Evolutionary conservation across 1,140 invertebrate species (phyloP).

Genomic region (Caenorhabditis latens): DNA sequence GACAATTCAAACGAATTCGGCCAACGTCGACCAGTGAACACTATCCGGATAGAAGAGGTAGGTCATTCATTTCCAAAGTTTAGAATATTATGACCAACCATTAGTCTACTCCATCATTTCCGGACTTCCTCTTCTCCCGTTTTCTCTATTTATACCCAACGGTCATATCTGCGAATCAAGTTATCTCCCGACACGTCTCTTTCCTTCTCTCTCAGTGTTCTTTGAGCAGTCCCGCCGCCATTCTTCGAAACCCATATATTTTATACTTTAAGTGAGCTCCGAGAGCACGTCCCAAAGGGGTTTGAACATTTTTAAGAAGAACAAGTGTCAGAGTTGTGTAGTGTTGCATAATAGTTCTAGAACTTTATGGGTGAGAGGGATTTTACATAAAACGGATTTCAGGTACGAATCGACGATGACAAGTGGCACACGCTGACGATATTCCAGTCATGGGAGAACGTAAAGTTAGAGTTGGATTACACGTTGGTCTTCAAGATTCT

Average conservation of each 20-base stretch:
- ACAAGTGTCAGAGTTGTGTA: conserved; percentile 24
- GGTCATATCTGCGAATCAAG: conserved; percentile 54
- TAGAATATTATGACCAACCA: conserved; percentile 59
- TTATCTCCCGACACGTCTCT: conserved; percentile 17
- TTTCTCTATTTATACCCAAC: conserved; percentile 38
- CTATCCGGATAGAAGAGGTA: conserved; percentile 71
- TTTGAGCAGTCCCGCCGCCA: conserved; percentile 45
- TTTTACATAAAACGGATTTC: neutral
- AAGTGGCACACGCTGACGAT: conserved; percentile 52
- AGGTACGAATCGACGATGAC: conserved; percentile 61
- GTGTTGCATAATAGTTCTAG: neutral
- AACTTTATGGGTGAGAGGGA: neutral
- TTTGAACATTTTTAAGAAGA: neutral
- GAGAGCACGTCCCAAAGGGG: conserved; percentile 30
- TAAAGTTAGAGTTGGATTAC: conserved; percentile 75
- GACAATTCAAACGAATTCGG: conserved; percentile 84
- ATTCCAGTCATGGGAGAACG: conserved; percentile 75
- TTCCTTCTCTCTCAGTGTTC: neutral
- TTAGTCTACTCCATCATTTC: conserved; percentile 31
- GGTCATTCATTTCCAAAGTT: conserved; percentile 26
- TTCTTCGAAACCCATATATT: conserved; percentile 40
- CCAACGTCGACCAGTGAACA: conserved; percentile 69
- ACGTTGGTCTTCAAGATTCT: conserved; percentile 78
- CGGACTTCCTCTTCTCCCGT: conserved; percentile 69
- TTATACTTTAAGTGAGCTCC: conserved; percentile 43